Evolutionary conservation across 2,888 invertebrate species (phyloP).

Genomic region (Salpingus planirostris): DNA sequence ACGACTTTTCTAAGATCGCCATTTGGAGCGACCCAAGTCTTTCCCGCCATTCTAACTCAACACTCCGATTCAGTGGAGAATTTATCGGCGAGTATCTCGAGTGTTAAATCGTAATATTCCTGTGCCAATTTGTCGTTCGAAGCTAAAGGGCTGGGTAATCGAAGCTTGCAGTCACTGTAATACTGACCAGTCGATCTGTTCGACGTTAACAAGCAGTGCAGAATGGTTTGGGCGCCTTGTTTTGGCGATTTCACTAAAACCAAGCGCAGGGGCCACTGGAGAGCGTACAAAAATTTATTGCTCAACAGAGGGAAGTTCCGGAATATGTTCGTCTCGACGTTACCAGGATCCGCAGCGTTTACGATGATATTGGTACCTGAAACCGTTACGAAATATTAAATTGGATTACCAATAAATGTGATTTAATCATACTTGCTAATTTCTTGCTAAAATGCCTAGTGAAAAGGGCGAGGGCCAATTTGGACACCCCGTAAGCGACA

Average conservation of each 20-base stretch:
- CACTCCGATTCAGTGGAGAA: slow-evolving; percentile 35
- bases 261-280: slow-evolving; percentile 38
- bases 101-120: slow-evolving; percentile 34
- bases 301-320: slow-evolving; percentile 36
- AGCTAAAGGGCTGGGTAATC: slow-evolving; percentile 30
- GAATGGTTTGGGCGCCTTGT: slow-evolving; percentile 40
- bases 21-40: slow-evolving; percentile 33
- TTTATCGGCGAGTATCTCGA: slow-evolving; percentile 30
- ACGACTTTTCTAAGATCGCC: slow-evolving; percentile 33
- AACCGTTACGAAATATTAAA: slow-evolving; percentile 4
- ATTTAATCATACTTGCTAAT: slow-evolving; percentile 29
- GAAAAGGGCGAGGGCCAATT: slow-evolving; percentile 36
- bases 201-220: slow-evolving; percentile 38
- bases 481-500: slow-evolving; percentile 37
- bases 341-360: slow-evolving; percentile 42
- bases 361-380: slow-evolving; percentile 37
- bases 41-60: slow-evolving; percentile 21
- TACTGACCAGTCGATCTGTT: slow-evolving; percentile 36
- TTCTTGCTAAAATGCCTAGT: slow-evolving; percentile 35
- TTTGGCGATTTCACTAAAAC: slow-evolving; percentile 36
- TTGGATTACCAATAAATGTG: background rate
- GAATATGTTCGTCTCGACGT: slow-evolving; percentile 40
- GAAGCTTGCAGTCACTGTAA: slow-evolving; percentile 34
- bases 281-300: slow-evolving; percentile 32
- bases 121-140: slow-evolving; percentile 28